Base-by-base conservation (phyloP, 2,797 vertebrate species). In the Zenarchopterus dispar region DNA sequence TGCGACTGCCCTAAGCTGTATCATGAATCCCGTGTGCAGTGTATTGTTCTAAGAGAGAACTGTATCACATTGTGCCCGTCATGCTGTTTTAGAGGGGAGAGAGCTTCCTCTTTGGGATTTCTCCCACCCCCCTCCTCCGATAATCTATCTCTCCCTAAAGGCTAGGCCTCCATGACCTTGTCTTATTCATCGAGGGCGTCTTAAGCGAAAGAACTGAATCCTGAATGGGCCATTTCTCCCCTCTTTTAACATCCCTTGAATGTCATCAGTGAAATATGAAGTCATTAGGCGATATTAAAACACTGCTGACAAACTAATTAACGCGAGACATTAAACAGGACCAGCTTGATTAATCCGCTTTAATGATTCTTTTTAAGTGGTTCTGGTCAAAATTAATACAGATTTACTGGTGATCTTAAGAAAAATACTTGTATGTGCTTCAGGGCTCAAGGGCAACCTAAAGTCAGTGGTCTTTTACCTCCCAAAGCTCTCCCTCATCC, bases 231-330 rank as follows among this genome's bases (percentile, higher is more conserved):
- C 94, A 95, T 96, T 97, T 94, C 33, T 36, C 95, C 94, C 95
- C 95, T 96, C 95, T 96, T 95, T 90, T 93, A 95, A 96, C 94
- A 95, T 96, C 95, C 95, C 95, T 97, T 96, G 96, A 96, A 97
- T 98, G 96, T 98, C 97, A 97, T 93, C 92, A 93, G 95, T 99
- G 97, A 99, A 97, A 98, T 97, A 98, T 97, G 96, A 98, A 97
- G 96, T 98, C 96, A 98, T 98, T 97, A 98, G 95, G 93, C 95
- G 94, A 97, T 97, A 97, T 97, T 97, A 98, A 98, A 98, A 98
- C 97, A 97, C 95, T 98, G 97, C 97, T 98, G 97, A 99, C 97
- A 98, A 99, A 99, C 97, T 98, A 97, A 98, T 99, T 98, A 98
- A 97, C 96, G 95, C 95, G 96, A 98, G 95, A 97, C 96, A 98